These are phyloP conservation scores for Chanos chanos DNA, from an alignment of 2,797 vertebrate genomes.

Conservation along the genomic window DNA sequence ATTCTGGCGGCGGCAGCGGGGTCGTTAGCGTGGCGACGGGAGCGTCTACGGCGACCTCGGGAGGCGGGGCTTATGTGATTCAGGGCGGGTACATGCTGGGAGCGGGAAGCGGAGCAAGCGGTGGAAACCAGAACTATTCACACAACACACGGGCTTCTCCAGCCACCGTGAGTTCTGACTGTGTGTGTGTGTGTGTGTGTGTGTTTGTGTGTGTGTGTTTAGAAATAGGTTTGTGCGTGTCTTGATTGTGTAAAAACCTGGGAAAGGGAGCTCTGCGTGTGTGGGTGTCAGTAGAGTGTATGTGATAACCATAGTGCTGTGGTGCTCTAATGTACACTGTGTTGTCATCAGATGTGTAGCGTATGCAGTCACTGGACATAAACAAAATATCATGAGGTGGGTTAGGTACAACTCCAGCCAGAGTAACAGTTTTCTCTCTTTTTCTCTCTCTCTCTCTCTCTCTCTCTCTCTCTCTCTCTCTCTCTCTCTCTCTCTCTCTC, in stretches of 20 bases:
- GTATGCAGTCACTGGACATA: too few relatives aligned
- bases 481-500: too few relatives aligned
- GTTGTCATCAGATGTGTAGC: too few relatives aligned
- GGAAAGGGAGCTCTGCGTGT: too few relatives aligned
- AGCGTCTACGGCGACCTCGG: slow-evolving; percentile 38
- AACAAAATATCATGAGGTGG: too few relatives aligned
- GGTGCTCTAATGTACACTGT: too few relatives aligned
- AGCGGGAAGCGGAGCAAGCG: slow-evolving; percentile 58
- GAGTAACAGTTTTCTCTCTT: background rate
- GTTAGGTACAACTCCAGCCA: too few relatives aligned
- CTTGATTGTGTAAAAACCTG: too few relatives aligned
- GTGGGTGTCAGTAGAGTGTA: too few relatives aligned
- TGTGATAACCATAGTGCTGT: too few relatives aligned
- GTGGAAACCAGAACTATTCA: slow-evolving; percentile 77
- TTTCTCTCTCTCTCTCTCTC: background rate
- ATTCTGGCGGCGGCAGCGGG: slow-evolving; percentile 48
- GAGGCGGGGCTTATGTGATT: slow-evolving; percentile 73
- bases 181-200: background rate
- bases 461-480: background rate
- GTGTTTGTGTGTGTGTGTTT: background rate
- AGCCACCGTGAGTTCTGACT: slow-evolving; percentile 79
- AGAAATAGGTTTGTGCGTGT: too few relatives aligned
- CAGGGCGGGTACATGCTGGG: slow-evolving; percentile 81
- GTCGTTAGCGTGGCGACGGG: too few relatives aligned
- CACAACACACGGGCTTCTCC: slow-evolving; percentile 89